These are phyloP conservation scores for Rhingia campestris DNA, from an alignment of 2,888 invertebrate species.

Conservation along the genomic window DNA sequence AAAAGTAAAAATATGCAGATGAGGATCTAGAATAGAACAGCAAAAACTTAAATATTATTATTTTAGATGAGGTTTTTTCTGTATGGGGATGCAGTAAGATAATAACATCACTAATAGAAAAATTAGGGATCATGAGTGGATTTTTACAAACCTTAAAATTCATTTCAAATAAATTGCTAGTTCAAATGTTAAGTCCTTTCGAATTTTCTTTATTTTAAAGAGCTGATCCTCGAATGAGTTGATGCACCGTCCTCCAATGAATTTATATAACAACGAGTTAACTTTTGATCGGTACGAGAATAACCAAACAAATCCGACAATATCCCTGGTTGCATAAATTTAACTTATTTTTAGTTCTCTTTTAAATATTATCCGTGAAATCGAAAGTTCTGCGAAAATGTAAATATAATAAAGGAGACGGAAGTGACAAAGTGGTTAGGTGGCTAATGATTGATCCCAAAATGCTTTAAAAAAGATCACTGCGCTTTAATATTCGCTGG, in stretches of 20 bases:
- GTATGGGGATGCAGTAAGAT: too few species aligned
- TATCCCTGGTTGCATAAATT: too few species aligned
- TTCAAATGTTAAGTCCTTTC: background rate
- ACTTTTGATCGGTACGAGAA: background rate
- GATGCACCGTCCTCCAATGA: too few species aligned
- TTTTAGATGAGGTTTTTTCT: background rate
- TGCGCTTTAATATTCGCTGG: too few species aligned
- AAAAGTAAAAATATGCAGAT: background rate
- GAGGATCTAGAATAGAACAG: constrained; percentile 14
- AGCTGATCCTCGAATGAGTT: constrained; percentile 12
- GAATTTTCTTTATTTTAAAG: background rate
- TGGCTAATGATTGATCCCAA: too few species aligned
- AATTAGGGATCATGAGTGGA: background rate
- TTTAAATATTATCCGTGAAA: too few species aligned
- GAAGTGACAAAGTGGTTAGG: too few species aligned
- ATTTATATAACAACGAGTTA: constrained; percentile 4
- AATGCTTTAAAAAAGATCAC: too few species aligned
- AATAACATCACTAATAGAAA: background rate
- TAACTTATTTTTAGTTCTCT: too few species aligned
- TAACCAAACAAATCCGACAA: background rate
- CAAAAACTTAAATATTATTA: constrained; percentile 1
- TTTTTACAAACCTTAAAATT: constrained; percentile 35
- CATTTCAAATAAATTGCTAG: background rate
- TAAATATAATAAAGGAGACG: too few species aligned
- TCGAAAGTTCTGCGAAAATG: too few species aligned